These are phyloP conservation scores for Penaeus japonicus DNA, from an alignment of 1,140 invertebrate species.

Conservation along the genomic window DNA sequence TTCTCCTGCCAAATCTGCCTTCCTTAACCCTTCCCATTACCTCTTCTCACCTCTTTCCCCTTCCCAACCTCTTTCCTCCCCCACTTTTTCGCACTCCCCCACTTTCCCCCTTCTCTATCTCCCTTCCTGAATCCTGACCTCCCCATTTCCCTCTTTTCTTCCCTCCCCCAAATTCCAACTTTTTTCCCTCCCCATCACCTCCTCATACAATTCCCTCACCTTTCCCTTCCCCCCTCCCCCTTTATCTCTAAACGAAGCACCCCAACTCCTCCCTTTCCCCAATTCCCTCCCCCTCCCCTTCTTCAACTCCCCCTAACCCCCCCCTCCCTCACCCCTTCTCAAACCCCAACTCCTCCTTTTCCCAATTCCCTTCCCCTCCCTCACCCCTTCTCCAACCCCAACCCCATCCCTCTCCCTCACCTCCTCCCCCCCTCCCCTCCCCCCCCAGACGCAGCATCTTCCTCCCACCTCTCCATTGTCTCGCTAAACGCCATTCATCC, in stretches of 20 bases:
- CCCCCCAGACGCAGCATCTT: background rate
- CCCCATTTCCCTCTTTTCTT: background rate
- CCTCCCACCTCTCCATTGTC: background rate
- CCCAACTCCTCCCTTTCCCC: background rate
- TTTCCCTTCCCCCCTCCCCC: background rate
- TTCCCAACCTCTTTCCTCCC: background rate
- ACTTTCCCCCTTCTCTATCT: background rate
- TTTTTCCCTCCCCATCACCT: background rate
- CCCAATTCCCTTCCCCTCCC: background rate
- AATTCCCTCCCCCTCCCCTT: background rate
- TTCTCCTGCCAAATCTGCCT: no score
- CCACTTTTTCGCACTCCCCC: background rate
- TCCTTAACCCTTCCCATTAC: no score
- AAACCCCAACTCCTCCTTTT: background rate
- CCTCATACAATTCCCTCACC: background rate
- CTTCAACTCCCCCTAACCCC: constrained; percentile 17
- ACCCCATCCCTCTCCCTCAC: background rate
- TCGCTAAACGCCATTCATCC: background rate
- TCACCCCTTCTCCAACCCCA: background rate
- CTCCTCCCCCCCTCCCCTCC: background rate
- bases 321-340: background rate
- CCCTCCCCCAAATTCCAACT: background rate
- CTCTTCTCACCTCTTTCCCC: no score
- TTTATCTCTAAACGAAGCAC: background rate
- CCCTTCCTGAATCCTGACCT: no score